These are phyloP conservation scores for Aurelia sp. DNA, from an alignment of 30 jellyfish, hydroid and myxozoan species.

Conservation along the genomic window DNA sequence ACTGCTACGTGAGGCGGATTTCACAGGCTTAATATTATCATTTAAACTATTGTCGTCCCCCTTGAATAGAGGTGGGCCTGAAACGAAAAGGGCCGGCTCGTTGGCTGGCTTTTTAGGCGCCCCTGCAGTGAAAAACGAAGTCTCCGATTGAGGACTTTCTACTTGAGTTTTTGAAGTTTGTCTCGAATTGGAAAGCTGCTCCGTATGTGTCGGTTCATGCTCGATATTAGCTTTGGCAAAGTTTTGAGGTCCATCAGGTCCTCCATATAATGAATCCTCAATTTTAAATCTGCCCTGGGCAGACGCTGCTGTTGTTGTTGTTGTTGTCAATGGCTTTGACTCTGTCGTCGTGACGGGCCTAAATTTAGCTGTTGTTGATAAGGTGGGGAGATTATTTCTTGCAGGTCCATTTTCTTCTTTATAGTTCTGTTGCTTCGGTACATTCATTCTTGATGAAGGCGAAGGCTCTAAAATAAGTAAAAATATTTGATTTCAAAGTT, in stretches of 20 bases:
- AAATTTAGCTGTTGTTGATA: constrained; percentile 26
- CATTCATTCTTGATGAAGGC: constrained; percentile 17
- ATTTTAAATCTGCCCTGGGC: constrained; percentile 23
- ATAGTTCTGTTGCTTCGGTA: not conserved
- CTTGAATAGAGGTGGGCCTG: constrained; percentile 36
- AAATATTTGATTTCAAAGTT: not conserved
- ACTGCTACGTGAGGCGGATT: constrained; percentile 23
- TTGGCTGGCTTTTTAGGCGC: constrained; percentile 27
- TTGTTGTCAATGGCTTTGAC: not conserved
- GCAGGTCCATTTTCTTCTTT: constrained; percentile 11
- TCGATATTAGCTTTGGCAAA: constrained; percentile 44
- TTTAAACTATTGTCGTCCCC: constrained; percentile 5
- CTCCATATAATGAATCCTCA: constrained; percentile 43
- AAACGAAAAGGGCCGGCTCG: constrained; percentile 35
- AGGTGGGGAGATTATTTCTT: constrained; percentile 38
- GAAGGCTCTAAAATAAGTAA: constrained; percentile 10
- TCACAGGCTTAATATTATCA: constrained; percentile 17
- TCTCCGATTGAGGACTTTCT: not conserved
- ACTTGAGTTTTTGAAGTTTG: not conserved
- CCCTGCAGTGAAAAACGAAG: constrained; percentile 18
- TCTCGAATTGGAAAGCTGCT: not conserved
- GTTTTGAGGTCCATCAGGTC: constrained; percentile 7
- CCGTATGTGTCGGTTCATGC: constrained; percentile 44
- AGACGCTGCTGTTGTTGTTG: not conserved
- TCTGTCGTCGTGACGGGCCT: not conserved